Conservation (phyloP, 2,113 vertebrate genomes). For the Odobenus rosmarus region DNA sequence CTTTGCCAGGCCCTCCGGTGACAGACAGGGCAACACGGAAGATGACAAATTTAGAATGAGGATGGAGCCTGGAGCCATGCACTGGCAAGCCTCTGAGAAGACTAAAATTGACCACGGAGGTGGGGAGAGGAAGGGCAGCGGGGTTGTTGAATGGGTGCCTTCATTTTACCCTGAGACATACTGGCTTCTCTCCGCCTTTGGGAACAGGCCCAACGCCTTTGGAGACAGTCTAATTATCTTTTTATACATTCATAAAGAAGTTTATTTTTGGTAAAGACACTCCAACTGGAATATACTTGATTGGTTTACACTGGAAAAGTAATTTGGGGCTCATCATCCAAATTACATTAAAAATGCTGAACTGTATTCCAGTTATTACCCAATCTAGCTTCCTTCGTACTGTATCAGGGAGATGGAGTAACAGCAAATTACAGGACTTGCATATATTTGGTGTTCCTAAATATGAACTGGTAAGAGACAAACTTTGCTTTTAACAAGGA, state of each 20-base stretch:
- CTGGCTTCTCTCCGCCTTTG: constrained; percentile 27
- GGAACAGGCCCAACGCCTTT: constrained; percentile 30
- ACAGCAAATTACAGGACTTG: background rate
- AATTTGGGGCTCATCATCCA: constrained; percentile 74
- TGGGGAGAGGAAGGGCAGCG: background rate
- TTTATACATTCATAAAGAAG: constrained; percentile 70
- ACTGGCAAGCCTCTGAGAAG: background rate
- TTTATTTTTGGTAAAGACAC: constrained; percentile 76
- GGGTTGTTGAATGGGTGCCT: background rate
- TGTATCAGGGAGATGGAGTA: background rate
- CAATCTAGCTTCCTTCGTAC: constrained; percentile 42
- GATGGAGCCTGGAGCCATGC: background rate
- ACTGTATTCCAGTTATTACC: constrained; percentile 56
- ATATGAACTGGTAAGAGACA: background rate
- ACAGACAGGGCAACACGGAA: background rate
- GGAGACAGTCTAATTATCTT: constrained; percentile 67
- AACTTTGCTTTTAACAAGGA: background rate
- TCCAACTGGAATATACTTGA: constrained; percentile 66
- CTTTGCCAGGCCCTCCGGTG: background rate
- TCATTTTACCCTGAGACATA: constrained; percentile 17
- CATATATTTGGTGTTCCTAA: background rate
- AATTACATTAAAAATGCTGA: constrained; percentile 79
- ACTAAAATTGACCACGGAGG: background rate
- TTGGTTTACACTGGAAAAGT: constrained; percentile 76
- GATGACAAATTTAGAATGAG: background rate